phyloP scores from a whole-genome alignment of 2,113 vertebrate genomes.

The Muscicapa adusta region DNA sequence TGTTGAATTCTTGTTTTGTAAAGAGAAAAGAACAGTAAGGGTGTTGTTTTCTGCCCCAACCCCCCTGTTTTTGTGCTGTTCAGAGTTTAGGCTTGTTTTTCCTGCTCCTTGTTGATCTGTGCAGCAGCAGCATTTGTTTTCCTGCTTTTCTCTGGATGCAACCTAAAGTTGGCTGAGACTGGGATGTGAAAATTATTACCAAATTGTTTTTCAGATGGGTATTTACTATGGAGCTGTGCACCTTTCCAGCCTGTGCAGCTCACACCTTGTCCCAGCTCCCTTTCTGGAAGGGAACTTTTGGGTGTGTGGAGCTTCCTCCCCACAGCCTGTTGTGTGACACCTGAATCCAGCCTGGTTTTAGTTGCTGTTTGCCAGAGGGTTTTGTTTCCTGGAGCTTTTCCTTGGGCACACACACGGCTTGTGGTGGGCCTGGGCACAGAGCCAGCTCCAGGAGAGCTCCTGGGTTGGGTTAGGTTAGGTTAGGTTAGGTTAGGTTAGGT shows the following conservation, averaged over 20 bases:
- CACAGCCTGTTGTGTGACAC: background rate
- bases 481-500: background rate
- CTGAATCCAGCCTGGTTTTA: background rate
- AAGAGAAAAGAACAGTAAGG: background rate
- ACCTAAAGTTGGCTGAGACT: background rate
- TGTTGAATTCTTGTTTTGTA: background rate
- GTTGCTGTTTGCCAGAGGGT: background rate
- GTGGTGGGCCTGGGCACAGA: background rate
- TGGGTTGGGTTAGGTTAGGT: background rate
- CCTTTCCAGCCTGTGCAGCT: background rate
- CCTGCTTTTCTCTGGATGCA: background rate
- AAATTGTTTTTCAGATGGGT: background rate
- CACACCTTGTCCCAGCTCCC: background rate
- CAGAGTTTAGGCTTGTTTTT: background rate
- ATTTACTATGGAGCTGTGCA: background rate
- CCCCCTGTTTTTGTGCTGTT: background rate
- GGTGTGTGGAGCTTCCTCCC: background rate
- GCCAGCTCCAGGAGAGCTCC: background rate
- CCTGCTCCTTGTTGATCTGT: background rate
- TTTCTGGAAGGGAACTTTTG: background rate
- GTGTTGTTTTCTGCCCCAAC: background rate
- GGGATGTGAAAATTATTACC: accelerated
- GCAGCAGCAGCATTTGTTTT: background rate
- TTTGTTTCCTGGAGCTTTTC: background rate
- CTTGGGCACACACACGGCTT: accelerated